These are phyloP conservation scores for Tenodera sinensis DNA, from an alignment of 2,888 invertebrate genomes.

Conservation along the genomic window DNA sequence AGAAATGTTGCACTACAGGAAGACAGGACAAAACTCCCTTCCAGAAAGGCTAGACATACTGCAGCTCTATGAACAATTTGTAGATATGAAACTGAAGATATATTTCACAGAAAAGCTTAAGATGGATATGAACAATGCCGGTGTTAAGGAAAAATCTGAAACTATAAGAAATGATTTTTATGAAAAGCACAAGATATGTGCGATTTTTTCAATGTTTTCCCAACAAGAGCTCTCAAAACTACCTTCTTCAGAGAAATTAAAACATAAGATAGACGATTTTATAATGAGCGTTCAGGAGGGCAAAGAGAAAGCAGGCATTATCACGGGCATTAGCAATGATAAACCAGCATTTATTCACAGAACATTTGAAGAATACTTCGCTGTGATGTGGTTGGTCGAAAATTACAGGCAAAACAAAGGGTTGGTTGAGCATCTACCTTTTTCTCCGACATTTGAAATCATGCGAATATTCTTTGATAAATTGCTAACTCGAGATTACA, in stretches of 20 bases:
- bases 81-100: slow-evolving; percentile 10
- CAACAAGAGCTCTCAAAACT: neutral
- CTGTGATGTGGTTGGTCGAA: slow-evolving; percentile 16
- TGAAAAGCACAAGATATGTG: slow-evolving; percentile 5
- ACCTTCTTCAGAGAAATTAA: neutral
- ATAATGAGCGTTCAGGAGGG: neutral
- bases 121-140: neutral
- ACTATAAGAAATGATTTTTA: neutral
- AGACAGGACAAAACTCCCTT: neutral
- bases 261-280: neutral
- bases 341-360: slow-evolving; percentile 21
- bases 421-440: slow-evolving; percentile 5
- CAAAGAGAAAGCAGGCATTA: slow-evolving; percentile 16
- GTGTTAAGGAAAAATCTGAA: neutral
- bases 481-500: neutral
- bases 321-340: neutral
- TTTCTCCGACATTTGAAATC: slow-evolving; percentile 1
- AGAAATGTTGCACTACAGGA: neutral
- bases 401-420: neutral
- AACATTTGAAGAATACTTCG: slow-evolving; percentile 27
- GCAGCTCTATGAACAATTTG: slow-evolving; percentile 9
- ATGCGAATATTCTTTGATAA: slow-evolving; percentile 21
- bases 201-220: neutral
- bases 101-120: slow-evolving; percentile 10
- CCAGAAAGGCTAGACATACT: slow-evolving; percentile 11